Conservation (phyloP, 35 echinoderm and acorn worm genomes). For the Lytechinus variegatus region DNA sequence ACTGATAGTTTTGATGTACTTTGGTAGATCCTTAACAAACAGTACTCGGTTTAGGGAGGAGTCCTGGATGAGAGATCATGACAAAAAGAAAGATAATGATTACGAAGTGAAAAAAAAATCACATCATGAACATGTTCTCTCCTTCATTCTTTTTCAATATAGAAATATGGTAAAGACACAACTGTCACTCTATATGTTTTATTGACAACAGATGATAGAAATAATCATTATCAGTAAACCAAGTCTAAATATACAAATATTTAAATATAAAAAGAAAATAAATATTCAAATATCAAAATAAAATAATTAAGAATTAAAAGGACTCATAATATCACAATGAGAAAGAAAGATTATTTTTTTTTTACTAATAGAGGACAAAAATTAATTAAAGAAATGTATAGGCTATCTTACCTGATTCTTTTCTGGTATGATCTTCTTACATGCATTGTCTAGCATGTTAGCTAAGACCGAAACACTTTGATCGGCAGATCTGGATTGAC, state of each 20-base stretch:
- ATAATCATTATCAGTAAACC: too few relatives aligned
- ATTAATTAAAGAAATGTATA: neutral
- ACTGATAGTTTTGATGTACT: constrained; percentile 41
- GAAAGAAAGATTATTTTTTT: neutral
- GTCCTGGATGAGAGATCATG: neutral
- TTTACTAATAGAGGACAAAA: neutral
- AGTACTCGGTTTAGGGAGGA: constrained; percentile 26
- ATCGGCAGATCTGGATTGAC: constrained; percentile 33
- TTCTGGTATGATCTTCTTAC: constrained; percentile 45
- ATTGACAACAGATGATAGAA: too few relatives aligned
- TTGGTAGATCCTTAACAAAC: constrained; percentile 35
- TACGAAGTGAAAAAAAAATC: neutral
- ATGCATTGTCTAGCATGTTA: constrained; percentile 48
- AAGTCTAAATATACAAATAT: too few relatives aligned
- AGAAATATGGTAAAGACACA: too few relatives aligned
- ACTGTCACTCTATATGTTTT: too few relatives aligned
- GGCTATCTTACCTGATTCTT: neutral
- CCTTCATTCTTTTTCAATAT: too few relatives aligned
- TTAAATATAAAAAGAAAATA: too few relatives aligned
- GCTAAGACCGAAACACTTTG: constrained; percentile 34
- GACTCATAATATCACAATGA: neutral
- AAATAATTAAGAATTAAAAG: neutral
- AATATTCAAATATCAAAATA: too few relatives aligned
- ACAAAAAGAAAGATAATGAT: neutral
- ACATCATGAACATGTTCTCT: too few relatives aligned